Evolutionary conservation across 2,888 invertebrate genomes (phyloP), one percentile per base, ranked within the genome.

Genomic region (Deilephila porcellus): DNA sequence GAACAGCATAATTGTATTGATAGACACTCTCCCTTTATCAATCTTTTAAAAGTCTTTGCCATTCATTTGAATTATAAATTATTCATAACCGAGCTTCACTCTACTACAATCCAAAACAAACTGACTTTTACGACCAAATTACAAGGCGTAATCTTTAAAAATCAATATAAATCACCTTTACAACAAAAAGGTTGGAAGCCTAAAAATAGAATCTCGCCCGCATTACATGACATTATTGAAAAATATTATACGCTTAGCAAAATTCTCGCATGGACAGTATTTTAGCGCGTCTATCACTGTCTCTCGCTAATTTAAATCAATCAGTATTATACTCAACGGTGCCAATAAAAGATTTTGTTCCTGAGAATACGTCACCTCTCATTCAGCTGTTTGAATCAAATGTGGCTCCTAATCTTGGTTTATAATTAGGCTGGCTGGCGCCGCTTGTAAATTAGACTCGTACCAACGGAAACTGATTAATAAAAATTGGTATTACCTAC

Each of bases 281-380:
- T 71, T 71, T 56, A 56, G 63, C 62, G 37, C 56, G 59, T 71
- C 73, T 71, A 73, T 73, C 73, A 73, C 70, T 71, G 73, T 73
- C 73, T 56, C 73, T 34, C 25, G n/a, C 71, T 64, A 71, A 73
- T 71, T 73, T 73, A 62, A 71, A 71, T 56, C 73, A 73, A 73
- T 73, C 71, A 71, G 29, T 60, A 25, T 20, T 73, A 63, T 73
- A 56, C 70, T 56, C 37, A 34, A 71, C 59, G 70, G 67, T 53
- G 45, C 17, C 52, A 52, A 52, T 52, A 52, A 25, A 17, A 45
- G 14, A 45, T 73, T 73, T 67, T 73, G 59, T 73, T 73, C 72
- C 1, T 59, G 29, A 25, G 59, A 67, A 67, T 67, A 67, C 59
- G 63, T 73, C 67, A 67, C 72, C 11, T 37, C 59, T 63, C 63